Evolutionary conservation across 2,888 invertebrate genomes (phyloP).

Genomic region (Ophion costatus): DNA sequence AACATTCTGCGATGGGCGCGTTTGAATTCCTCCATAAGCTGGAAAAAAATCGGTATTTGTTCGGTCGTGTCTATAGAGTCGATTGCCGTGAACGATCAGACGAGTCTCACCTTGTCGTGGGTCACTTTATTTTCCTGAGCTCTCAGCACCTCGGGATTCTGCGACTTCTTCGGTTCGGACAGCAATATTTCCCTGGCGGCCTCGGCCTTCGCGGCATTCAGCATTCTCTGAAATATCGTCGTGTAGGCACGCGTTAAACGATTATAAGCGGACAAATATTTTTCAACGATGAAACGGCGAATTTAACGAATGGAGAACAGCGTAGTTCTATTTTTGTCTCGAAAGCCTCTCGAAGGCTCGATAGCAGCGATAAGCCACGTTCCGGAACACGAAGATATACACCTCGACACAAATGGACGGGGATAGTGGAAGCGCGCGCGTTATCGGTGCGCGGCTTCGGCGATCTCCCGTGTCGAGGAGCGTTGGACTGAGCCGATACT

Average conservation of each 20-base stretch:
- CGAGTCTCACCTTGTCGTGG: conserved; percentile 79
- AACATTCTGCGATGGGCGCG: conserved; percentile 95
- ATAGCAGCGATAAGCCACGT: no score
- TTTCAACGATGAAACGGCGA: no score
- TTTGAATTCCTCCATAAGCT: conserved; percentile 94
- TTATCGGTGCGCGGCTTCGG: no score
- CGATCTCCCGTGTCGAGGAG: no score
- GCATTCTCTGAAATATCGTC: conserved; percentile 72
- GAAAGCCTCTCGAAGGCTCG: no score
- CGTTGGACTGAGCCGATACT: no score
- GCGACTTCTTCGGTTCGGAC: conserved; percentile 74
- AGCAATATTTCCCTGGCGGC: conserved; percentile 70
- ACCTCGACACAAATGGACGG: no score
- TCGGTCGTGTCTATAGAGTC: background rate
- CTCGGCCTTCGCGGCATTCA: conserved; percentile 76
- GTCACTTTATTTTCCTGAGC: conserved; percentile 81
- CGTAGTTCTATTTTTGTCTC: no score
- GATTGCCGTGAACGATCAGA: background rate
- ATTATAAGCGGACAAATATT: background rate
- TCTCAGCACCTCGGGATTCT: conserved; percentile 76
- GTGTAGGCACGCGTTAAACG: background rate
- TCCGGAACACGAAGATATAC: no score
- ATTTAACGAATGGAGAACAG: no score
- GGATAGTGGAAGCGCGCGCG: no score
- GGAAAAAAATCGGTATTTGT: conserved; percentile 28